Evolutionary conservation across 92 coral and sea anemone genomes (phyloP).

Genomic region (Epizoanthus scotinus): DNA sequence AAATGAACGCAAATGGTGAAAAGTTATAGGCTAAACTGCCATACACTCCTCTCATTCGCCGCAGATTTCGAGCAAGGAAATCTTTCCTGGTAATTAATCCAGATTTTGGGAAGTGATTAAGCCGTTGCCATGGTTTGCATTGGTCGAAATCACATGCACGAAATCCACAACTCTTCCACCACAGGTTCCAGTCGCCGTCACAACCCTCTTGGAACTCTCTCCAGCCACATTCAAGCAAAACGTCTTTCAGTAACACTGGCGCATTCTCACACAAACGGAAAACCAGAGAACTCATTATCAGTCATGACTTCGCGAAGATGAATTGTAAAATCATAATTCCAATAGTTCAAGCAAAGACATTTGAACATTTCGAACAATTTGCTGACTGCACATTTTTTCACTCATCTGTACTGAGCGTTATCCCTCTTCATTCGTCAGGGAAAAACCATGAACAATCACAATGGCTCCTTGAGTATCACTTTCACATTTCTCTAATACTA

Average conservation of each 20-base stretch:
- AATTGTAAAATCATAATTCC: background rate
- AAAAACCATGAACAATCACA: background rate
- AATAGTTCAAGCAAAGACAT: background rate
- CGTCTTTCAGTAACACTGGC: slow-evolving; percentile 77
- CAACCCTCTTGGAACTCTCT: slow-evolving; percentile 63
- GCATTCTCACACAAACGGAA: slow-evolving; percentile 81
- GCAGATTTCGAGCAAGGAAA: slow-evolving; percentile 77
- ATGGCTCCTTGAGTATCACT: background rate
- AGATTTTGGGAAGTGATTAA: slow-evolving; percentile 88
- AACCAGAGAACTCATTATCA: slow-evolving; percentile 55
- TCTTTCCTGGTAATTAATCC: slow-evolving; percentile 77
- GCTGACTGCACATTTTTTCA: too few relatives aligned
- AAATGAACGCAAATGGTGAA: slow-evolving; percentile 71
- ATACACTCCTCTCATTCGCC: slow-evolving; percentile 79
- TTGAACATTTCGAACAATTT: too few relatives aligned
- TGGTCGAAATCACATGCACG: slow-evolving; percentile 75
- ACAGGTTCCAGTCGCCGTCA: slow-evolving; percentile 72
- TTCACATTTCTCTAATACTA: background rate
- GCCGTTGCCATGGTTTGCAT: slow-evolving; percentile 91
- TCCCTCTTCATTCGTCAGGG: background rate
- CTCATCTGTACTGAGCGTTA: background rate
- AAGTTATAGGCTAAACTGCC: slow-evolving; percentile 71
- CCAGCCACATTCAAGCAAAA: slow-evolving; percentile 84
- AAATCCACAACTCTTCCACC: slow-evolving; percentile 90
- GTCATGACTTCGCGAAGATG: background rate